phyloP scores from a whole-genome alignment of 2,113 vertebrate genomes.

The Petroica traversi region DNA sequence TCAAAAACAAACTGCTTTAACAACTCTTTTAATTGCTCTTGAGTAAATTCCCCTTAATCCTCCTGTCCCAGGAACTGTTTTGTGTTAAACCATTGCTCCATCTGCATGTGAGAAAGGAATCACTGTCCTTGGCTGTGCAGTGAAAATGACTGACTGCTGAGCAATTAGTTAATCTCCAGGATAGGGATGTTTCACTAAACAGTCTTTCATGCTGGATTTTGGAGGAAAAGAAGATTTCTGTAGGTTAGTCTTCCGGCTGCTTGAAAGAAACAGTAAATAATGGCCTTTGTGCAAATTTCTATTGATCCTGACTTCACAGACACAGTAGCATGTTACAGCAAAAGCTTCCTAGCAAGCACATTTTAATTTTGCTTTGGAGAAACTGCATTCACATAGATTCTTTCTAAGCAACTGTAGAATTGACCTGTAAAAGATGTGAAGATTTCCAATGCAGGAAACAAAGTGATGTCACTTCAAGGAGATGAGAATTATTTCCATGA shows the following conservation, averaged over 20 bases:
- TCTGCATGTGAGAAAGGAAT: neutral
- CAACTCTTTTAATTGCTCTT: conserved; percentile 53
- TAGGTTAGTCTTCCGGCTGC: neutral
- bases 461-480: neutral
- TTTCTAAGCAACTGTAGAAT: neutral
- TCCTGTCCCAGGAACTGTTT: conserved; percentile 34
- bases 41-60: conserved; percentile 63
- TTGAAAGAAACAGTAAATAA: conserved; percentile 44
- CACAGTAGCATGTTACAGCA: neutral
- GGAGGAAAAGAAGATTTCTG: conserved; percentile 27
- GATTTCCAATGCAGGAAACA: neutral
- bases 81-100: conserved; percentile 20
- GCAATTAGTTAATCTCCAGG: conserved; percentile 61
- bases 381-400: neutral
- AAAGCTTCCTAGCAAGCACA: neutral
- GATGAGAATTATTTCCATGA: neutral
- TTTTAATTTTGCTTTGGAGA: conserved; percentile 10
- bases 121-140: neutral
- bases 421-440: neutral
- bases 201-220: conserved; percentile 48
- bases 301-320: conserved; percentile 40
- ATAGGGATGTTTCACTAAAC: conserved; percentile 33
- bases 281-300: conserved; percentile 15
- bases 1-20: conserved; percentile 38
- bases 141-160: conserved; percentile 37